Evolutionary conservation across 2,113 vertebrate species (phyloP).

Genomic region (Anolis sagrei): DNA sequence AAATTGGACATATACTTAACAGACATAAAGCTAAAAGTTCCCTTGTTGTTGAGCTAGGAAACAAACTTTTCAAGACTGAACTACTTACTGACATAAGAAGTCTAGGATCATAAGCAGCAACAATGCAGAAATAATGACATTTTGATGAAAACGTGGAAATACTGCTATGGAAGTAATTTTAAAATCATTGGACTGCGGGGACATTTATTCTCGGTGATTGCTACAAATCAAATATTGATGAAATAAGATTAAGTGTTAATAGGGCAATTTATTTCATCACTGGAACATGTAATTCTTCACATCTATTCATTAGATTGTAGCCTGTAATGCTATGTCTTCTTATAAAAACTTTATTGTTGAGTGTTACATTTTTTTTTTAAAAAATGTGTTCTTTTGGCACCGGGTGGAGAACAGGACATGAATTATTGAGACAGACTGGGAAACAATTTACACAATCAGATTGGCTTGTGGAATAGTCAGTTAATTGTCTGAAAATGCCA

Average conservation of each 20-base stretch:
- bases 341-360: conserved; percentile 35
- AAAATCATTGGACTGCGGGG: conserved; percentile 28
- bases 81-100: neutral
- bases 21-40: neutral
- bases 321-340: conserved; percentile 29
- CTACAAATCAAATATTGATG: conserved; percentile 52
- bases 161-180: conserved; percentile 32
- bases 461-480: conserved; percentile 28
- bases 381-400: neutral
- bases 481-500: conserved; percentile 38
- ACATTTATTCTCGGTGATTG: conserved; percentile 37
- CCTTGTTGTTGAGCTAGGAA: neutral
- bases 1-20: neutral
- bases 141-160: conserved; percentile 21
- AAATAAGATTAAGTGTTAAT: conserved; percentile 49
- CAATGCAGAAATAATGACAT: neutral
- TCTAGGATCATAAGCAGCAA: neutral
- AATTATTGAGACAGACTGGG: conserved; percentile 8
- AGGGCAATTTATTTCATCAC: conserved; percentile 45
- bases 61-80: neutral
- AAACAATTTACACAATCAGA: neutral
- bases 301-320: conserved; percentile 30
- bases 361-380: conserved; percentile 37
- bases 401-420: conserved; percentile 9
- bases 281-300: conserved; percentile 38